phyloP scores from a whole-genome alignment of 2,888 invertebrate genomes.

The Cephus pygmeus region DNA sequence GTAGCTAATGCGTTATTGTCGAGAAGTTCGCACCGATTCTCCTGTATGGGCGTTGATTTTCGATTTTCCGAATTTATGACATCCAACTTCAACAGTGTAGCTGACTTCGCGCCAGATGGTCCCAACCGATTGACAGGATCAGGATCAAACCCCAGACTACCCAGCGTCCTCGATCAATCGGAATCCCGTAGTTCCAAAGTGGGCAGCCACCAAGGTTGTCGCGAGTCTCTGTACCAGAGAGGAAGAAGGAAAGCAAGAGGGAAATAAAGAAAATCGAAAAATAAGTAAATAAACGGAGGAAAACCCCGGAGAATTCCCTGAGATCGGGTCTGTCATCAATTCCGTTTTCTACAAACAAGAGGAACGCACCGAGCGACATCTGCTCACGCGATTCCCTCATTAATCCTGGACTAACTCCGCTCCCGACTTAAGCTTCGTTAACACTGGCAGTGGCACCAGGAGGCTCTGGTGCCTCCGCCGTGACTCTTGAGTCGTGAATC shows the following conservation, averaged over 20 bases:
- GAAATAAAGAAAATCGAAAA: too few relatives aligned
- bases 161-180: too few relatives aligned
- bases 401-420: conserved; percentile 28
- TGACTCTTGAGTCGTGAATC: too few relatives aligned
- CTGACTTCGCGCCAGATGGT: too few relatives aligned
- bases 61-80: conserved; percentile 62
- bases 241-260: too few relatives aligned
- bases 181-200: too few relatives aligned
- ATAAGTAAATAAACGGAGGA: background rate
- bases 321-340: conserved; percentile 16
- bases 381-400: conserved; percentile 29
- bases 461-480: background rate
- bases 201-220: too few relatives aligned
- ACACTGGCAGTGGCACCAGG: conserved; percentile 11
- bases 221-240: too few relatives aligned
- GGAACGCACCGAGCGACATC: conserved; percentile 26
- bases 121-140: too few relatives aligned
- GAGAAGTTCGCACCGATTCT: conserved; percentile 45
- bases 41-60: conserved; percentile 53
- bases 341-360: conserved; percentile 13
- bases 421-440: conserved; percentile 14
- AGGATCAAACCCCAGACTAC: too few relatives aligned
- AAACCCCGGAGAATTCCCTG: background rate
- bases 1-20: conserved; percentile 52
- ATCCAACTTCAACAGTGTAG: background rate